Evolutionary conservation across 2,113 vertebrate species (phyloP).

Genomic region (Chionis minor): DNA sequence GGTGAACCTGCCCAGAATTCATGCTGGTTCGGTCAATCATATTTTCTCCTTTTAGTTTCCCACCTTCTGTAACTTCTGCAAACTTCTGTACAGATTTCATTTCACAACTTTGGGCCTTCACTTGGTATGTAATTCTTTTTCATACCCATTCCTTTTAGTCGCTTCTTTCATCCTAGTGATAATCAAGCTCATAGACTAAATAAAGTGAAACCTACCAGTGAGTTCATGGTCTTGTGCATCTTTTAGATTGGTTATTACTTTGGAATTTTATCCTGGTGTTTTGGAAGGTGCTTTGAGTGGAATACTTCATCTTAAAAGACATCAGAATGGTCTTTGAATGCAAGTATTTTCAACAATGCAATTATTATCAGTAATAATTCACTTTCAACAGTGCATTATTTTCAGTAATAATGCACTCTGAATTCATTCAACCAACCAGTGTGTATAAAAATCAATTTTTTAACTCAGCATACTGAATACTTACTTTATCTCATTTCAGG

Average conservation of each 20-base stretch:
- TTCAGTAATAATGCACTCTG: not conserved
- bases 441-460: not conserved
- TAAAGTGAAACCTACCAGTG: not conserved
- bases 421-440: rapidly evolving
- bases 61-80: no score
- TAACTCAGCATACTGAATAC: not conserved
- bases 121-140: not conserved
- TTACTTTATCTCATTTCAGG: slow-evolving; percentile 68
- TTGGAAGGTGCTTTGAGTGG: not conserved
- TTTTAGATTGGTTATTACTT: not conserved
- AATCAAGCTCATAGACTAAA: slow-evolving; percentile 2
- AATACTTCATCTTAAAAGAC: not conserved
- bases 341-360: not conserved
- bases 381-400: no score
- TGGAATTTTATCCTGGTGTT: not conserved
- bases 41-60: not conserved
- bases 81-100: not conserved
- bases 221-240: not conserved
- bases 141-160: not conserved
- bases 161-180: not conserved
- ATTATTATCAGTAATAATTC: no score
- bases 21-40: not conserved
- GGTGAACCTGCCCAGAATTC: slow-evolving; percentile 36
- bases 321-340: not conserved
- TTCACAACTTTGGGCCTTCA: not conserved